These are phyloP conservation scores for Sialis fuliginosa DNA, from an alignment of 2,888 invertebrate species.

Conservation along the genomic window DNA sequence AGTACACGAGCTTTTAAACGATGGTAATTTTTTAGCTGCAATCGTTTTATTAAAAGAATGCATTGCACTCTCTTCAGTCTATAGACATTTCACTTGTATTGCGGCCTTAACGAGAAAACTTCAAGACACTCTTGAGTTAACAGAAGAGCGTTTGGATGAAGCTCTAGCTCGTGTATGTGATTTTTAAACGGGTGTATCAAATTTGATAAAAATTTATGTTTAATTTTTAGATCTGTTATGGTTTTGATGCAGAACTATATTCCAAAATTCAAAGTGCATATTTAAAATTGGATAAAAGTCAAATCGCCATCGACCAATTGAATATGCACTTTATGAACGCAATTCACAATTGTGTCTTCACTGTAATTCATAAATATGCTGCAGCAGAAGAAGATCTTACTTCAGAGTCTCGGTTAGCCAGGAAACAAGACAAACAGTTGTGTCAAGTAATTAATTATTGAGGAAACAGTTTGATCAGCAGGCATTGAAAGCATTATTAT, in stretches of 20 bases:
- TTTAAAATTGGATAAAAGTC: conserved; percentile 72
- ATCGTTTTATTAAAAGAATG: conserved; percentile 80
- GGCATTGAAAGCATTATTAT: background rate
- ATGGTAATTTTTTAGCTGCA: conserved; percentile 76
- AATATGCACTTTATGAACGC: conserved; percentile 91
- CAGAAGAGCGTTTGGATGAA: conserved; percentile 79
- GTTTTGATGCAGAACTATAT: conserved; percentile 65
- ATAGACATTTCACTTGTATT: conserved; percentile 81
- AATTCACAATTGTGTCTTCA: conserved; percentile 62
- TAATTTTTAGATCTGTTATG: conserved; percentile 33
- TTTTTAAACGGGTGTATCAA: background rate
- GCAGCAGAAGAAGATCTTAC: conserved; percentile 15
- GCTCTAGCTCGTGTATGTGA: conserved; percentile 32
- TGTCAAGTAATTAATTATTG: conserved; percentile 34
- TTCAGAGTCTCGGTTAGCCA: conserved; percentile 28
- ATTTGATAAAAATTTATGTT: background rate
- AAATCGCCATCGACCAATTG: conserved; percentile 73
- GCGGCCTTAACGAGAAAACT: conserved; percentile 70
- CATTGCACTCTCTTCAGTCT: conserved; percentile 66
- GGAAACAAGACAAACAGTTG: conserved; percentile 65
- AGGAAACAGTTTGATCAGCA: background rate
- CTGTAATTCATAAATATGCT: conserved; percentile 31
- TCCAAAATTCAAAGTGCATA: conserved; percentile 76
- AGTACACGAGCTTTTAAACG: conserved; percentile 61
- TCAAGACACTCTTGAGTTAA: conserved; percentile 78